Base-by-base conservation (phyloP, 2,888 invertebrate species). In the Cerceris ruficornis region DNA sequence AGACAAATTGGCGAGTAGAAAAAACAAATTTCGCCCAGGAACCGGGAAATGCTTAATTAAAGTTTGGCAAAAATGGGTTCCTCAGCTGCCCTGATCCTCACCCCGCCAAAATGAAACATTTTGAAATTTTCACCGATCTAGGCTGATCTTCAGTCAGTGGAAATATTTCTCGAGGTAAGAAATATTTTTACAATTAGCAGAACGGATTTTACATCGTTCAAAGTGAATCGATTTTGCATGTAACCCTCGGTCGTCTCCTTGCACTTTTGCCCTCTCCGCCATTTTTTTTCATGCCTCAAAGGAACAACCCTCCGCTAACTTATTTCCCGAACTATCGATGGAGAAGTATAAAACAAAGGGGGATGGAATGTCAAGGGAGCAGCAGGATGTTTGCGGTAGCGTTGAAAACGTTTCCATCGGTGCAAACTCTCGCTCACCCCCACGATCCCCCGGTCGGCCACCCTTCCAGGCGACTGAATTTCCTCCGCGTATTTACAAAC, bases 401-500 rank as follows among this genome's bases (percentile, higher is more conserved):
- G 49, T 9, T 28, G 8, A 14, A 42, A 58, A 52, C 57, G 42
- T 66, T 52, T 66, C 28, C 49, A 52, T 7, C 49, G 13, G n/a
- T 57, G 17, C 57, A 57, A 15, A 7, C 17, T 6, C 17, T 57
- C 39, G 5, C 39, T 17, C 39, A 7, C 39, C 17, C 11, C 57
- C 57, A 4, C 2, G 14, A 39, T 28, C 57, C 64, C 52, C 46
- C 62, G 14, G 62, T 70, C 62, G 28, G 15, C 43, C 43, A 62
- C 43, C 39, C 57, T n/a, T 54, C 13, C 50, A 52, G 46, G 41
- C 41, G 42, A 41, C 8, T 9, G 64, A 74, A 71, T 39, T 61
- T 9, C 17, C 42, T 11, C 11, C 39, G 13, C 17, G 50, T 58
- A 58, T 69, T 74, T 70, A 39, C 57, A 28, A 42, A 5, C 60